Base-by-base conservation (phyloP, 2,797 vertebrate species). In the Serranus cabrilla region DNA sequence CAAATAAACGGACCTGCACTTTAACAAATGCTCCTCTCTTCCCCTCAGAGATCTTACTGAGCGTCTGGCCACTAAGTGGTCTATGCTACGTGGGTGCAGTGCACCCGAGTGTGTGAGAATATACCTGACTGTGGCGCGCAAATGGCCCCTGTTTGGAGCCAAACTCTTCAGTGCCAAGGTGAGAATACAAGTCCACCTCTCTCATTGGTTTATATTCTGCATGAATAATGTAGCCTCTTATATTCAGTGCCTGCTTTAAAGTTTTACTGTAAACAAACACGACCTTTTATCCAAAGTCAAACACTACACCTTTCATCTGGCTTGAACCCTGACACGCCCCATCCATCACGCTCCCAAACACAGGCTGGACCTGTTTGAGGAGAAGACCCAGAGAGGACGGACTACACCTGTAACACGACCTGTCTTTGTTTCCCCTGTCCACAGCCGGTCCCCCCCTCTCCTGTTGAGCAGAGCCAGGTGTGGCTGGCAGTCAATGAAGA, bases 401-500 rank as follows among this genome's bases (percentile, higher is more conserved):
- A 34, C 31, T 1, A n/a, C 61, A 65, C 49, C 78, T 47, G 59
- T 74, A 51, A 78, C 50, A 5, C 2, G 37, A 72, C 31, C 54
- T 77, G 27, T 72, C 56, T 79, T 17, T 80, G 47, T 76, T 37
- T 75, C 4, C 21, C 20, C 47, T 86, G 71, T 92, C 65, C 82
- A n/a, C 89, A 99, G 97, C 96, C 97, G 11, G 79, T 95, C 59
- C 94, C 93, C 18, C 95, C 96, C 20, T 96, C 95, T 47, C 76
- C 90, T 2, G 66, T 95, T 54, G 96, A 97, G 78, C 95, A 95
- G 40, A 79, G 78, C 76, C 94, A 94, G 74, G 93, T 97, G 68
- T 99, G 98, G 97, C 93, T 99, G 89, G 97, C 97, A 52, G 96
- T 98, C 90, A 97, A 94, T 68, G 97, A 99, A 92, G 97, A 99